phyloP scores from a whole-genome alignment of 2,797 vertebrate genomes.

The Atherinosoma microstoma region DNA sequence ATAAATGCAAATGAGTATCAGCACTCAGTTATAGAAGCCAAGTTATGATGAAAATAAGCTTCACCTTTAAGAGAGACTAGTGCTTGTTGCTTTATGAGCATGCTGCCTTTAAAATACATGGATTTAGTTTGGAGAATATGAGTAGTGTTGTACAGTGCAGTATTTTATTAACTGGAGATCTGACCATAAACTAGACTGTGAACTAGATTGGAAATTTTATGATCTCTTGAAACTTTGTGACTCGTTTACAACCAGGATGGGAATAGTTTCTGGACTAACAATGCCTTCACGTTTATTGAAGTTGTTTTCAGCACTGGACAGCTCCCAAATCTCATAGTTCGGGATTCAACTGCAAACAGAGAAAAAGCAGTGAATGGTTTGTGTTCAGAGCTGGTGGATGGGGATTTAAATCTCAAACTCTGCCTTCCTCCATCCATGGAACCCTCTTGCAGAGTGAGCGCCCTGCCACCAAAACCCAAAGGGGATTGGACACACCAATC shows the following conservation, averaged over 20 bases:
- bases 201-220: constrained; percentile 39
- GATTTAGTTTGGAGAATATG: constrained; percentile 26
- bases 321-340: constrained; percentile 62
- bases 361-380: constrained; percentile 25
- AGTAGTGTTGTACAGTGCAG: constrained; percentile 21
- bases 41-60: constrained; percentile 56
- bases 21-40: constrained; percentile 26
- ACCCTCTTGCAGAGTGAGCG: constrained; percentile 32
- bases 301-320: constrained; percentile 80
- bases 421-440: constrained; percentile 31
- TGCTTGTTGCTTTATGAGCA: constrained; percentile 30
- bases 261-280: constrained; percentile 43
- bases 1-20: constrained; percentile 70
- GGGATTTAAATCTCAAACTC: constrained; percentile 22
- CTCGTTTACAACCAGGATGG: constrained; percentile 33
- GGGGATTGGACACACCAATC: constrained; percentile 71
- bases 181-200: constrained; percentile 22
- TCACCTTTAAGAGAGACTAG: constrained; percentile 34
- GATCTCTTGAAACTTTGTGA: constrained; percentile 52
- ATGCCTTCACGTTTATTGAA: constrained; percentile 40
- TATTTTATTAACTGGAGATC: constrained; percentile 13
- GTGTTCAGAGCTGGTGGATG: constrained; percentile 32
- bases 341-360: constrained; percentile 10
- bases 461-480: constrained; percentile 49
- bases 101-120: constrained; percentile 36